Percentiles rank a stretch among this genome's conserved stretches.
Conservation (phyloP, 1,140 invertebrate genomes). For the Drosophila prosaltans region DNA sequence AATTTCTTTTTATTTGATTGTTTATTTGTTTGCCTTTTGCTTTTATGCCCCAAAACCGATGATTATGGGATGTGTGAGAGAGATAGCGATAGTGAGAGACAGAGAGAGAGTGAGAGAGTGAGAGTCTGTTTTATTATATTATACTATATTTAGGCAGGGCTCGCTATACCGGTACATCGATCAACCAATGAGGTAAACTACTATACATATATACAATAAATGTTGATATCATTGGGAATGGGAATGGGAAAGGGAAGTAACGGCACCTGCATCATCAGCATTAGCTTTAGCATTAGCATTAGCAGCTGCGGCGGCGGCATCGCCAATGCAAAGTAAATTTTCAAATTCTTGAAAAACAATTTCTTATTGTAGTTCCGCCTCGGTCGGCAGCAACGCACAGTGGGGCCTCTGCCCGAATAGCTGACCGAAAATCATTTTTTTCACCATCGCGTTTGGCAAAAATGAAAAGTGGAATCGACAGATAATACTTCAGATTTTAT, state of each 20-base stretch:
- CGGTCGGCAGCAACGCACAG: neutral
- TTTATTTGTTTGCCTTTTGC: slow-evolving; percentile 13
- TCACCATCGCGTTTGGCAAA: no score
- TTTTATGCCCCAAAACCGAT: slow-evolving; percentile 17
- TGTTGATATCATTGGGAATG: neutral
- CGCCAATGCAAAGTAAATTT: slow-evolving; percentile 7
- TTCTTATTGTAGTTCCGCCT: slow-evolving; percentile 7
- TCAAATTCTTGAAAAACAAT: slow-evolving; percentile 8
- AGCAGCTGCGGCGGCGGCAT: neutral
- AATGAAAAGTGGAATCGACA: no score
- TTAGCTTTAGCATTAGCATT: neutral
- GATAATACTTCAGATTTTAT: no score
- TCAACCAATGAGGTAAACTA: slow-evolving; percentile 42
- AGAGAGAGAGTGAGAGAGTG: neutral
- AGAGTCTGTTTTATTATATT: slow-evolving; percentile 40
- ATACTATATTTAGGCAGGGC: slow-evolving; percentile 67
- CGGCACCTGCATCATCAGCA: neutral
- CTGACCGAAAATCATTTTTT: no score
- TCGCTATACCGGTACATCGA: slow-evolving; percentile 19
- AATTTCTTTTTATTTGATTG: slow-evolving; percentile 13
- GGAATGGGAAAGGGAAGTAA: neutral
- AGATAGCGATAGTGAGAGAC: neutral
- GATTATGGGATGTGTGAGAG: neutral
- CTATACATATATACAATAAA: neutral
- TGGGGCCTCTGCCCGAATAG: no score